phyloP scores from a whole-genome alignment of 2,888 invertebrate genomes.

The Ctena decussata region DNA sequence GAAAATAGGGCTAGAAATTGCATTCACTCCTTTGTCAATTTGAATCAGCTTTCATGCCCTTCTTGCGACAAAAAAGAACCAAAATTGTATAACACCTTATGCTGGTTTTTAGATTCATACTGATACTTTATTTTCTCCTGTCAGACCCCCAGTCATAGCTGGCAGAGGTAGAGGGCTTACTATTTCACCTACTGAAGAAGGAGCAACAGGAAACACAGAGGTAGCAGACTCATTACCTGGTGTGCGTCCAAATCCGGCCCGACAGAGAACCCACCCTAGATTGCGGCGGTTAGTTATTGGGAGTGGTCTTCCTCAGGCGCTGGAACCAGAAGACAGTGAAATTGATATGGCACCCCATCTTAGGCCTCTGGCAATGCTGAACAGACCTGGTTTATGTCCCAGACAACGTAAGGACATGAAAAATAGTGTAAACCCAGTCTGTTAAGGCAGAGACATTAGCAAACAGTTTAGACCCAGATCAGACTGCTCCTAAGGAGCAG shows the following conservation, averaged over 20 bases:
- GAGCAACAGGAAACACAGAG: neutral
- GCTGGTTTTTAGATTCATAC: too few relatives aligned
- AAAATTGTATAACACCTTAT: too few relatives aligned
- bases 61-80: too few relatives aligned
- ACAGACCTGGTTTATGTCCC: conserved; percentile 27
- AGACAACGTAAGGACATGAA: conserved; percentile 39
- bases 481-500: too few relatives aligned
- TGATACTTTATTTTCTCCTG: too few relatives aligned
- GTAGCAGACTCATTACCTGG: neutral
- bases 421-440: too few relatives aligned
- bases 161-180: neutral
- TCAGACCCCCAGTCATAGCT: neutral
- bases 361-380: conserved; percentile 13
- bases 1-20: too few relatives aligned
- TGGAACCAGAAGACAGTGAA: neutral
- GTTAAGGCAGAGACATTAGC: too few relatives aligned
- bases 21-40: too few relatives aligned
- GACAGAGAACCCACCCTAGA: neutral
- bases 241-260: neutral
- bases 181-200: neutral
- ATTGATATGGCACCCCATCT: neutral
- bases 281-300: neutral
- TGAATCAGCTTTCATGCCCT: too few relatives aligned
- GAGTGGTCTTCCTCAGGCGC: neutral
- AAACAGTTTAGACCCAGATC: too few relatives aligned